Evolutionary conservation across 2,797 vertebrate species (phyloP).

Genomic region (Rachycentron canadum): DNA sequence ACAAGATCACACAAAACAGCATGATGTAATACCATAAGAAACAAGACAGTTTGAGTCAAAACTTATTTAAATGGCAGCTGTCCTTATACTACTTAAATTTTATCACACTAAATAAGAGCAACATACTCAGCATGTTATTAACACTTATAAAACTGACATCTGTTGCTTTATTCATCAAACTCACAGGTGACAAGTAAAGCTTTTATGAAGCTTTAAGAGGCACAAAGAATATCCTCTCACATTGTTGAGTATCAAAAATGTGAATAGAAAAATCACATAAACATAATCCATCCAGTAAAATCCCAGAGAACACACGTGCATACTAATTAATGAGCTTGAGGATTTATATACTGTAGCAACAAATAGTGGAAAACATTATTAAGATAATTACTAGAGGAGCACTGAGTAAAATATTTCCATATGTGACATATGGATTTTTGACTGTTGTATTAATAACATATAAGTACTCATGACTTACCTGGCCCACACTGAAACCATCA

Average conservation of each 20-base stretch:
- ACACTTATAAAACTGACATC: slow-evolving; percentile 9
- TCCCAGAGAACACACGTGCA: not conserved
- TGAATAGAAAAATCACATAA: not conserved
- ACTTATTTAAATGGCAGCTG: slow-evolving; percentile 38
- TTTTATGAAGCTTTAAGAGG: not conserved
- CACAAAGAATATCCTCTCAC: slow-evolving; percentile 8
- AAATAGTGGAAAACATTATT: not conserved
- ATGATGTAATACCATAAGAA: slow-evolving; percentile 19
- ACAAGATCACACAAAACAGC: slow-evolving; percentile 15
- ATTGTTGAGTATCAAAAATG: not conserved
- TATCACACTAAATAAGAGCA: slow-evolving; percentile 14
- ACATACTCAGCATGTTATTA: slow-evolving; percentile 6
- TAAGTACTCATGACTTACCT: slow-evolving; percentile 1
- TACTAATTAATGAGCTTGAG: not conserved
- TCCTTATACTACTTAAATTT: slow-evolving; percentile 1
- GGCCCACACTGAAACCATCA: slow-evolving; percentile 17
- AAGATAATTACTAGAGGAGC: not conserved
- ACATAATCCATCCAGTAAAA: slow-evolving; percentile 8
- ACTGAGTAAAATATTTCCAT: not conserved
- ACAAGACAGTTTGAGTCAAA: slow-evolving; percentile 1
- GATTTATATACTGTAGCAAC: not conserved
- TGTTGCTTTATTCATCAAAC: slow-evolving; percentile 32
- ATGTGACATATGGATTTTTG: not conserved
- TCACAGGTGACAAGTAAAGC: slow-evolving; percentile 17
- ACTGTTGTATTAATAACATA: slow-evolving; percentile 53